Percentiles rank a stretch among this genome's conserved stretches.
Evolutionary conservation across 1,140 invertebrate genomes (phyloP).

Genomic region (Lordiphosa collinella): DNA sequence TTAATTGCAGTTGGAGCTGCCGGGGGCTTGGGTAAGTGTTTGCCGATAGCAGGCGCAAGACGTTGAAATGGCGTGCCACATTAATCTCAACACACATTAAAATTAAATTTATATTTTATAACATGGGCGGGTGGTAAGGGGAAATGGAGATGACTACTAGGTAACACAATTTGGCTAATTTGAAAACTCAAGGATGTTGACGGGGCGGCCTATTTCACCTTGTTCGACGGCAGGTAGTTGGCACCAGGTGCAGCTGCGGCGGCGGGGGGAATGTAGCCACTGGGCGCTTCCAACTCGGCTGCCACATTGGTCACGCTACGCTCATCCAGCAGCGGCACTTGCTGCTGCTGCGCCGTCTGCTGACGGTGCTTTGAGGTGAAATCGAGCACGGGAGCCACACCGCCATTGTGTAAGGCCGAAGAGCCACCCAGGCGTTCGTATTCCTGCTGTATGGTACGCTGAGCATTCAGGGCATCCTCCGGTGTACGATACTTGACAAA

Average conservation of each 20-base stretch:
- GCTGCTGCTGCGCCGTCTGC: conserved; percentile 25
- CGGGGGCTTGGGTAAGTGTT: conserved; percentile 23
- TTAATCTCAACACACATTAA: conserved; percentile 59
- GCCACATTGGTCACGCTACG: conserved; percentile 17
- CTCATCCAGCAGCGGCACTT: conserved; percentile 33
- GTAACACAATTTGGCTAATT: conserved; percentile 69
- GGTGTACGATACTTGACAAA: conserved; percentile 68
- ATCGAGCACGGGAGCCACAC: conserved; percentile 65
- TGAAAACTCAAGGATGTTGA: conserved; percentile 15
- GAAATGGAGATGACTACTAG: conserved; percentile 11
- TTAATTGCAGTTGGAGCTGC: conserved; percentile 45
- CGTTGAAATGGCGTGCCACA: conserved; percentile 40
- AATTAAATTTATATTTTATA: conserved; percentile 71
- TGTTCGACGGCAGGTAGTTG: conserved; percentile 59
- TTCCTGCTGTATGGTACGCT: conserved; percentile 68
- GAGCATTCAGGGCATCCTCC: conserved; percentile 65
- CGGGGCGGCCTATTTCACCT: conserved; percentile 42
- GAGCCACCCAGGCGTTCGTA: conserved; percentile 64
- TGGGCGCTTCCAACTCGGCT: conserved; percentile 39
- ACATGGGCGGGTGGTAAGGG: conserved; percentile 14
- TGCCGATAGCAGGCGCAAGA: conserved; percentile 46
- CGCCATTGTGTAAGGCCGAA: conserved; percentile 53
- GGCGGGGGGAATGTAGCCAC: conserved; percentile 44
- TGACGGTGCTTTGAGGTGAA: conserved; percentile 47
- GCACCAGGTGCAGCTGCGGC: conserved; percentile 25